Evolutionary conservation across 2,888 invertebrate genomes (phyloP), one percentile per base, ranked within the genome.

Genomic region (Drosophila nr. fundita): DNA sequence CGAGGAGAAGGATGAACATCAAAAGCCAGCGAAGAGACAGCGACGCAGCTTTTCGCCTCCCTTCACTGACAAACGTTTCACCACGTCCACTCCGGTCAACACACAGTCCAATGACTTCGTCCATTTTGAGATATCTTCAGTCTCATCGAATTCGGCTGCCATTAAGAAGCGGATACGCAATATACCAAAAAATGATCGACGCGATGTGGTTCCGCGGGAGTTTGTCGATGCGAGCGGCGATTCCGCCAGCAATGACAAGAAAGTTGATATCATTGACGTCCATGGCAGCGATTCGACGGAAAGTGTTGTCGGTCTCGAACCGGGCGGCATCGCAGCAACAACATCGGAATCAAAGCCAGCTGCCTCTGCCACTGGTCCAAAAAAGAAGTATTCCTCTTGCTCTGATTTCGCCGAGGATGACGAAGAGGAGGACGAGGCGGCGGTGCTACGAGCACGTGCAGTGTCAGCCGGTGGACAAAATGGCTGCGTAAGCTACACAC

Each of bases 361-460:
- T 30, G 74, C 76, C 27, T 27, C 54, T 15, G n/a, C 36, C n/a
- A n/a, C 49, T 21, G 10, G 52, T 21, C 40, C 2, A 21, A 42
- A 13, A 30, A n/a, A n/a, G 4, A 34, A 13, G 34, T 32, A 32
- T 2, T 67, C 95, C 61, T 96, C 96, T 0, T 97, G 97, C 91
- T 97, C 97, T 90, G 97, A 97, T 91, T 97, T 97, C 91, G 95
- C 96, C 79, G 95, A 95, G 59, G 96, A 96, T 73, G 96, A 96
- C 73, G 96, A 96, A 4, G 82, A 96, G 78, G 95, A 96, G 6
- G 79, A 74, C 7, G 68, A 75, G 6, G 32, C 15, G 21, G 34
- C n/a, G 21, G 38, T 55, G 13, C 27, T 71, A 45, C 69, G 69
- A 42, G 36, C 61, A 11, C 32, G 34, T 1, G 18, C 40, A 2